These are phyloP conservation scores for Mesocentrotus franciscanus DNA, from an alignment of 53 echinoderm and acorn worm species.

Conservation along the genomic window DNA sequence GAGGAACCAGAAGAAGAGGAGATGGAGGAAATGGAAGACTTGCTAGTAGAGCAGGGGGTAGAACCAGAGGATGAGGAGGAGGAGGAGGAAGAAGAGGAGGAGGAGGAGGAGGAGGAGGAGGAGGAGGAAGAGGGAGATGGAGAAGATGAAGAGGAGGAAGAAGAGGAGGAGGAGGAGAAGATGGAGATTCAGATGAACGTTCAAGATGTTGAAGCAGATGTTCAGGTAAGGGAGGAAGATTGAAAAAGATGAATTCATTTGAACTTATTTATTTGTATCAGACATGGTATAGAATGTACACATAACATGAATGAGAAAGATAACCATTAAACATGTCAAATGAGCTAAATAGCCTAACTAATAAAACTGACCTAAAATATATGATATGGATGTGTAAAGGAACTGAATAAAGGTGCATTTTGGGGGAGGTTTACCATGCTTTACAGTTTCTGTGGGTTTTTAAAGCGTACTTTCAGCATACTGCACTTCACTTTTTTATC, in stretches of 20 bases:
- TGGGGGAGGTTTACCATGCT: no score
- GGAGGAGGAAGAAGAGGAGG: conserved; percentile 65
- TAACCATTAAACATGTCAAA: not conserved
- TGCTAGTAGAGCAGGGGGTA: conserved; percentile 64
- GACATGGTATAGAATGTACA: no score
- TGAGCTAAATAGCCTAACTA: no score
- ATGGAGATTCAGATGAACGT: conserved; percentile 46
- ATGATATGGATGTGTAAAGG: not conserved
- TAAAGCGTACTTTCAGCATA: no score
- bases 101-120: conserved; percentile 66
- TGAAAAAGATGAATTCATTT: no score
- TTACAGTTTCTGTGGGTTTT: no score
- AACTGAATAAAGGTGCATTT: not conserved
- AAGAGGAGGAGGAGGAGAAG: conserved; percentile 3
- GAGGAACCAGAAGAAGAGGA: conserved; percentile 70
- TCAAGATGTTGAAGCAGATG: conserved; percentile 60
- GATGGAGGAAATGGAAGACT: conserved; percentile 71
- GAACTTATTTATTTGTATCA: no score
- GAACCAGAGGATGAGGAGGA: conserved; percentile 74
- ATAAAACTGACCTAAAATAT: not conserved
- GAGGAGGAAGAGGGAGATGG: conserved; percentile 8
- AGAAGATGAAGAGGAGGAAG: conserved; percentile 39
- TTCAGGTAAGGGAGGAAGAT: conserved; percentile 46
- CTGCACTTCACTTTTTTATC: no score
- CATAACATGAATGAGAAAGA: not conserved